A percentile compares a stretch with the other conserved stretches of the same genome.
These are phyloP conservation scores for Sebastolobus alascanus DNA, from an alignment of 2,797 vertebrate species.

Conservation along the genomic window DNA sequence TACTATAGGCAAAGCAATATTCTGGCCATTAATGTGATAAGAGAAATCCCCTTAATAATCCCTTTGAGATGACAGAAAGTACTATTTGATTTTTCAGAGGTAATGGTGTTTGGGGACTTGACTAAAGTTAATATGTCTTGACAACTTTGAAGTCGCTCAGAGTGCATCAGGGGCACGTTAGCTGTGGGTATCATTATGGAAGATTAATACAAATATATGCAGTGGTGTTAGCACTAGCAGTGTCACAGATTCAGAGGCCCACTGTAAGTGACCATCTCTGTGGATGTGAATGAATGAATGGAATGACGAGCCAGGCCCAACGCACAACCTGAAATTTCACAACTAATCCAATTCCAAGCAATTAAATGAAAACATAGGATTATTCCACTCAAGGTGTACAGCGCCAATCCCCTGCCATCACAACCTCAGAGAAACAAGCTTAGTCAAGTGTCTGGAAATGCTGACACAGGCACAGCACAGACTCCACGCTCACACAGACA, in stretches of 20 bases:
- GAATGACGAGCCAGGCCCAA: not conserved
- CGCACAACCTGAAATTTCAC: not conserved
- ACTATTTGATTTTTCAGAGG: constrained; percentile 18
- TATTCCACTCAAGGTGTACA: constrained; percentile 61
- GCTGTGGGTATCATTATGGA: not conserved
- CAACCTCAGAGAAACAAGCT: constrained; percentile 60
- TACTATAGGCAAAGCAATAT: constrained; percentile 5
- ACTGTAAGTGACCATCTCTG: constrained; percentile 37
- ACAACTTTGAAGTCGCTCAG: constrained; percentile 25
- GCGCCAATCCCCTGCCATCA: constrained; percentile 42
- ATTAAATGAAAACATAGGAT: constrained; percentile 72
- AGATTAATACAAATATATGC: not conserved
- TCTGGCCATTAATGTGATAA: constrained; percentile 18
- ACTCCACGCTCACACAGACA: constrained; percentile 21
- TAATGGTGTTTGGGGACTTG: constrained; percentile 9
- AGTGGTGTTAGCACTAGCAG: constrained; percentile 3
- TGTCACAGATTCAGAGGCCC: constrained; percentile 16
- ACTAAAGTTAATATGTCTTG: constrained; percentile 12
- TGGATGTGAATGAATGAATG: constrained; percentile 17
- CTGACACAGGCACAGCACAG: constrained; percentile 52
- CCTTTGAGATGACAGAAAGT: not conserved
- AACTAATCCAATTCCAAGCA: constrained; percentile 72
- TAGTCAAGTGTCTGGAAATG: constrained; percentile 50
- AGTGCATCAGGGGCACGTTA: not conserved
- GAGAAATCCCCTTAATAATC: constrained; percentile 26